phyloP scores from a whole-genome alignment of 2,797 vertebrate species.

The Numenius phaeopus region DNA sequence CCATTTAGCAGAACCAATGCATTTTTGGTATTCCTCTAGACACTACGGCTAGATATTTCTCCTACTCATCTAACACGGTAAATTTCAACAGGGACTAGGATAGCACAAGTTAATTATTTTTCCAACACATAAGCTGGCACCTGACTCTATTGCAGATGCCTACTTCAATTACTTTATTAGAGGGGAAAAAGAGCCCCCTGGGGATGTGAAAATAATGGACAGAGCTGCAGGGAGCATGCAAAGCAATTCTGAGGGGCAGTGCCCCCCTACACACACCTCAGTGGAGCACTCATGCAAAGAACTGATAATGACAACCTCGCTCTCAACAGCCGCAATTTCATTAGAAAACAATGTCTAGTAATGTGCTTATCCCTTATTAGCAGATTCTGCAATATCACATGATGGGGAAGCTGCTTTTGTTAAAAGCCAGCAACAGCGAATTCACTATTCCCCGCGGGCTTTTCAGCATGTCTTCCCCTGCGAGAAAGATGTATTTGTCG shows the following conservation, averaged over 20 bases:
- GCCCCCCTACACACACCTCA: background rate
- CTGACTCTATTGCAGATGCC: background rate
- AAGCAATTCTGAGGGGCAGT: background rate
- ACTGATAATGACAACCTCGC: slow-evolving; percentile 35
- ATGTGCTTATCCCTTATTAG: slow-evolving; percentile 47
- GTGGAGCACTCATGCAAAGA: slow-evolving; percentile 44
- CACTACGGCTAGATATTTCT: background rate
- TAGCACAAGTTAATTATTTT: slow-evolving; percentile 3
- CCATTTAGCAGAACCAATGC: background rate
- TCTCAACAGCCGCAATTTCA: background rate
- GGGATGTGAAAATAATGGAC: background rate
- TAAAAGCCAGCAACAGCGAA: background rate
- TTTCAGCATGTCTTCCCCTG: background rate
- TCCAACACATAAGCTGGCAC: background rate
- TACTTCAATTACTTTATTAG: slow-evolving; percentile 11
- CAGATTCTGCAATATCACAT: background rate
- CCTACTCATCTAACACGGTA: background rate
- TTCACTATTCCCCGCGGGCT: background rate
- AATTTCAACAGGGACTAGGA: background rate
- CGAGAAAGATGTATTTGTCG: background rate
- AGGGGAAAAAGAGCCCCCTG: background rate
- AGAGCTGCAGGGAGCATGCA: background rate
- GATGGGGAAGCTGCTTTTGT: slow-evolving; percentile 14
- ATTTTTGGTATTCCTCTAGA: background rate
- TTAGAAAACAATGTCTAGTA: background rate